phyloP scores from a whole-genome alignment of 2,888 invertebrate species.

The Willowsia nigromaculata region DNA sequence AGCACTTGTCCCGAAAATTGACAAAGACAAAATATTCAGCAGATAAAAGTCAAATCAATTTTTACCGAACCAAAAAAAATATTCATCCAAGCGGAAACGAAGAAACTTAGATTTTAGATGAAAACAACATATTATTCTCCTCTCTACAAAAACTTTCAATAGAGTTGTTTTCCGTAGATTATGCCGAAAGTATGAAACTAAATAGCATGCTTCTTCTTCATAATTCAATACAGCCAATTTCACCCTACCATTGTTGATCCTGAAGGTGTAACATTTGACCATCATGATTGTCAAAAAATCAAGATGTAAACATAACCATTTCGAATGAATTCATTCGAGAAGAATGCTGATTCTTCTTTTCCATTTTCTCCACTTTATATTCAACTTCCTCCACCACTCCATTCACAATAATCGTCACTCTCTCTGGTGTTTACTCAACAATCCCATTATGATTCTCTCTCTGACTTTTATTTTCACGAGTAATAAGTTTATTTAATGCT shows the following conservation, averaged over 20 bases:
- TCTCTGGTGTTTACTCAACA: conserved; percentile 15
- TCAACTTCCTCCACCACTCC: not conserved
- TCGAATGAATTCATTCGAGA: conserved; percentile 5
- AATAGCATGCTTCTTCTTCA: no score
- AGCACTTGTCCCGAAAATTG: not conserved
- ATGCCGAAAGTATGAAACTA: no score
- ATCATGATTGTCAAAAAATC: conserved; percentile 1
- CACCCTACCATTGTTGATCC: not conserved
- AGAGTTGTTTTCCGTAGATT: conserved; percentile 5
- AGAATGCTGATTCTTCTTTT: not conserved
- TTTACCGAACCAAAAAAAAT: no score
- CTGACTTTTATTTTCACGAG: not conserved
- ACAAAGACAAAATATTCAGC: not conserved
- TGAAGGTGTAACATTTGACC: conserved; percentile 3
- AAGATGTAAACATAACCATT: conserved; percentile 13
- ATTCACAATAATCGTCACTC: no score
- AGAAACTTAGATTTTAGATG: no score
- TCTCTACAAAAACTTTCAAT: not conserved
- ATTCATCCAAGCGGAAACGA: not conserved
- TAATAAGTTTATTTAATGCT: not conserved
- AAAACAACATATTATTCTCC: not conserved
- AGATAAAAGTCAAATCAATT: not conserved
- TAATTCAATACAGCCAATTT: conserved; percentile 3
- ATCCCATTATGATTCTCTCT: not conserved
- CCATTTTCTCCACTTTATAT: not conserved